These are phyloP conservation scores for Lagorchestes hirsutus DNA, from an alignment of 2,797 vertebrate genomes.

Conservation along the genomic window DNA sequence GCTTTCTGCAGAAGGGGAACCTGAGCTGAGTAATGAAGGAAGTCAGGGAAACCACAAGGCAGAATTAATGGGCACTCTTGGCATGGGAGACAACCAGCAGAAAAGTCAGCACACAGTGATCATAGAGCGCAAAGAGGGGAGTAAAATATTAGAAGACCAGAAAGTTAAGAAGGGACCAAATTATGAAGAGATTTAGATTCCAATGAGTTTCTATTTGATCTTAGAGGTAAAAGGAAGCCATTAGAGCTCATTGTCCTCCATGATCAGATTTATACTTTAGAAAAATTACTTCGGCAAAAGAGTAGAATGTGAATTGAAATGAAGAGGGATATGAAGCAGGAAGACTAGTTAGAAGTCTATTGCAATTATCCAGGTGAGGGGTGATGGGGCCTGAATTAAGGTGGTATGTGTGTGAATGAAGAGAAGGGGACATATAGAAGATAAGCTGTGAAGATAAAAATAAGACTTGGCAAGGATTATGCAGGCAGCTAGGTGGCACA, in stretches of 20 bases:
- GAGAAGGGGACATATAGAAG: neutral
- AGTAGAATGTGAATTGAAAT: neutral
- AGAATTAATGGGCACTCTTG: neutral
- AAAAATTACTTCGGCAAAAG: neutral
- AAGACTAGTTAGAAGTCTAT: neutral
- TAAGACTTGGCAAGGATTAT: neutral
- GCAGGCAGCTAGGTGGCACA: too few relatives aligned
- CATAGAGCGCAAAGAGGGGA: neutral
- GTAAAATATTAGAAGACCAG: neutral
- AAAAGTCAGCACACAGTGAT: neutral
- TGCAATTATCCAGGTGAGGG: neutral
- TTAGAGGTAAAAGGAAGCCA: neutral
- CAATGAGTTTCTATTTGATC: neutral
- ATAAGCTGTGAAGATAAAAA: neutral
- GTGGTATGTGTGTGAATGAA: neutral
- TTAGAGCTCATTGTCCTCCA: neutral
- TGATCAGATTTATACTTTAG: neutral
- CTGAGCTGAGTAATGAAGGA: neutral
- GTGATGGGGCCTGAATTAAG: neutral
- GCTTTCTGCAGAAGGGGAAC: neutral
- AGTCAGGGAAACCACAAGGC: neutral
- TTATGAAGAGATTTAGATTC: neutral
- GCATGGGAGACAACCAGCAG: neutral
- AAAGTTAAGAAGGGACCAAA: neutral
- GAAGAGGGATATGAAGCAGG: neutral